Conservation (phyloP, 2,888 invertebrate species). For the Lumbricus terrestris region DNA sequence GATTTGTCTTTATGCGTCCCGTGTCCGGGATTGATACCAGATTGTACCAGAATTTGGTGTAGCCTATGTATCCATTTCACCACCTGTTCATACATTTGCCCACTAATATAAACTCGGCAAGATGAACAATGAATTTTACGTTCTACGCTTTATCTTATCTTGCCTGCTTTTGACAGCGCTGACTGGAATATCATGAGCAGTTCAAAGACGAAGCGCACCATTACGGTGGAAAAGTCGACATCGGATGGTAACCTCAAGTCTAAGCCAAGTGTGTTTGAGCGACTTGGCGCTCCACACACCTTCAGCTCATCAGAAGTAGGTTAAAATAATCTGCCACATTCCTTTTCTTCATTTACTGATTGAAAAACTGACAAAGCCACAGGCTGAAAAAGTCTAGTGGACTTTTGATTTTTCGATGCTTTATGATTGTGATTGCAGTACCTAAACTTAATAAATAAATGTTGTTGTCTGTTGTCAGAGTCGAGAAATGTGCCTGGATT, state of each 20-base stretch:
- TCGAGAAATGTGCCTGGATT: conserved; percentile 5
- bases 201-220: background rate
- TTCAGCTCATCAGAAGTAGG: background rate
- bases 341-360: background rate
- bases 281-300: conserved; percentile 27
- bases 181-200: background rate
- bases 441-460: background rate
- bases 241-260: conserved; percentile 23
- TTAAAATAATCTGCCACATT: background rate
- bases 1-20: too few relatives aligned
- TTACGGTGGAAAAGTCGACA: background rate
- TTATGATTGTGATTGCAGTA: too few relatives aligned
- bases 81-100: too few relatives aligned
- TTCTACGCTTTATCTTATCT: background rate
- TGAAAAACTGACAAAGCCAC: background rate
- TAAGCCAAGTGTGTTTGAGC: conserved; percentile 35
- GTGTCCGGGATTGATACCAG: too few relatives aligned
- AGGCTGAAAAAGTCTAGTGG: background rate
- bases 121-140: too few relatives aligned
- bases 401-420: background rate
- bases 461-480: background rate
- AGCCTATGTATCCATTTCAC: too few relatives aligned
- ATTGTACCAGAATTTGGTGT: too few relatives aligned
- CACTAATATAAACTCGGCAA: too few relatives aligned
- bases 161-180: background rate